phyloP scores from a whole-genome alignment of 2,797 vertebrate species.

The Coilia nasus region DNA sequence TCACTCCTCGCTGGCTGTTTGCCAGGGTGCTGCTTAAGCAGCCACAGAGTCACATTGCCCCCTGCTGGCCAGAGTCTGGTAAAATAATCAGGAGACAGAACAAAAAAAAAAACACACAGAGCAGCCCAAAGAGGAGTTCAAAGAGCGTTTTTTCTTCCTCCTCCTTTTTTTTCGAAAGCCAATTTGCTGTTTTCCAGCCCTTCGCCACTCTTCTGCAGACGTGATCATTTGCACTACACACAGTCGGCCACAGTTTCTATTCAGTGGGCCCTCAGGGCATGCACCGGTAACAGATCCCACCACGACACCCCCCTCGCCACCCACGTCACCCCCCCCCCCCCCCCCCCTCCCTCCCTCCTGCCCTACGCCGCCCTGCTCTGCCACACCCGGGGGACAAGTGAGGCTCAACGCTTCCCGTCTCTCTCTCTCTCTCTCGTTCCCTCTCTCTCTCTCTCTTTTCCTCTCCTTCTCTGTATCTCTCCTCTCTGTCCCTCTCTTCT shows the following conservation, averaged over 20 bases:
- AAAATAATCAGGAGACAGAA: neutral
- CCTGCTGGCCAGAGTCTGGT: neutral
- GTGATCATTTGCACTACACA: neutral
- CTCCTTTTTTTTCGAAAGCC: neutral
- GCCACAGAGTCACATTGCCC: neutral
- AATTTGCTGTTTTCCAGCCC: neutral
- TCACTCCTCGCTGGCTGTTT: neutral
- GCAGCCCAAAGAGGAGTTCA: neutral
- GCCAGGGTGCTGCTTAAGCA: neutral
- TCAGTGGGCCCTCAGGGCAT: neutral
- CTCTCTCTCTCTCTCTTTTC: no score
- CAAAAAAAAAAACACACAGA: neutral
- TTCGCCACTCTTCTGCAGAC: neutral
- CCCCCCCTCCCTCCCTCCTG: no score
- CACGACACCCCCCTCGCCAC: neutral
- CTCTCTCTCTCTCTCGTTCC: no score
- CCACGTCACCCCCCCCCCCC: no score
- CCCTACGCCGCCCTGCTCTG: no score
- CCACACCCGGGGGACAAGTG: no score
- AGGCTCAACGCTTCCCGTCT: no score
- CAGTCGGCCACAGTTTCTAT: neutral
- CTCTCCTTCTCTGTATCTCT: no score
- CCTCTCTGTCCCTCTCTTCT: no score
- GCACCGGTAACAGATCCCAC: neutral
- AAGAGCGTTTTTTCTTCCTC: neutral